Evolutionary conservation across 2,888 invertebrate genomes (phyloP).

Genomic region (Temnothorax ravouxi): DNA sequence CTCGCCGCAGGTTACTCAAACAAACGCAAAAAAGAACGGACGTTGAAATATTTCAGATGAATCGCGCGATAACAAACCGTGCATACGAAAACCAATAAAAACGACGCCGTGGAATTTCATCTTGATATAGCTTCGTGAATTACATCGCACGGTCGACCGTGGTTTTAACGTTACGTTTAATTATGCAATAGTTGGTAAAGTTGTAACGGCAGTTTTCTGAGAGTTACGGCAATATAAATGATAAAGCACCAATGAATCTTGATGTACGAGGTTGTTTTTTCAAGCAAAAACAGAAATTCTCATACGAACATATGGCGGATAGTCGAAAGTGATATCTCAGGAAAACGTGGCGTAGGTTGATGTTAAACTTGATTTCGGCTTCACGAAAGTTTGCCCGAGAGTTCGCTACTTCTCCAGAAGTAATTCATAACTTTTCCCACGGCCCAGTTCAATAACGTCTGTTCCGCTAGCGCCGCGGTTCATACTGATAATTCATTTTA

Average conservation of each 20-base stretch:
- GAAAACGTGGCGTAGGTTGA: conserved; percentile 49
- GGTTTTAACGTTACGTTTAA: conserved; percentile 29
- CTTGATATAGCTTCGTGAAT: conserved; percentile 9
- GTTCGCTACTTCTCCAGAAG: conserved; percentile 43
- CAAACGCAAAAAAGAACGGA: conserved; percentile 27
- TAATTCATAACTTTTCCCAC: conserved; percentile 58
- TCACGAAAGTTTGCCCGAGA: conserved; percentile 45
- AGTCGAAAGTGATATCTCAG: conserved; percentile 46
- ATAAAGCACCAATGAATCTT: conserved; percentile 45
- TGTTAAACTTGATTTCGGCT: conserved; percentile 56
- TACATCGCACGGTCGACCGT: background rate
- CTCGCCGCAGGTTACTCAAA: conserved; percentile 40
- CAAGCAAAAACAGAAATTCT: conserved; percentile 36
- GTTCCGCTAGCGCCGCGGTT: conserved; percentile 47
- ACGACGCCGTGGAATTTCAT: conserved; percentile 23
- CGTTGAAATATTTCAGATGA: conserved; percentile 36
- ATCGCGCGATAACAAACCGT: conserved; percentile 36
- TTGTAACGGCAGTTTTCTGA: conserved; percentile 21
- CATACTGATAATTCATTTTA: conserved; percentile 59
- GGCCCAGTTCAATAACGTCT: conserved; percentile 48
- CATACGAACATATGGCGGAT: conserved; percentile 26
- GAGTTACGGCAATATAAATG: conserved; percentile 30
- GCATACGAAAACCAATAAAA: conserved; percentile 13
- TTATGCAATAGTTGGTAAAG: conserved; percentile 38
- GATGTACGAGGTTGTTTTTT: conserved; percentile 42